These are phyloP conservation scores for Pseudolaguvia tuberculata DNA, from an alignment of 2,113 vertebrate genomes.

Conservation along the genomic window DNA sequence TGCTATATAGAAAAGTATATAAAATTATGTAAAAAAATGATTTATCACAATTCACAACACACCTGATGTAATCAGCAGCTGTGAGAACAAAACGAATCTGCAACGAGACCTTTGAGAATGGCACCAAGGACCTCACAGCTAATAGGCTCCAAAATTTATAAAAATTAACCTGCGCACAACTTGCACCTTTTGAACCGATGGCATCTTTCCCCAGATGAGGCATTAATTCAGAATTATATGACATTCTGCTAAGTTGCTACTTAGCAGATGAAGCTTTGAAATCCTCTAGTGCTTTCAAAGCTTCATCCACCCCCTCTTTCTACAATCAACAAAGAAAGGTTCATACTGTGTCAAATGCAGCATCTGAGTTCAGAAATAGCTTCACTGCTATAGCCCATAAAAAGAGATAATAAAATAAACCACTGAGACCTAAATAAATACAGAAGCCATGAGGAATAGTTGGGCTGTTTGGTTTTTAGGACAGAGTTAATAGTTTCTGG, in stretches of 20 bases:
- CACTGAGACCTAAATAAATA: neutral
- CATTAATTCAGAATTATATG: conserved; percentile 45
- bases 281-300: conserved; percentile 15
- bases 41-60: conserved; percentile 26
- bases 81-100: conserved; percentile 29
- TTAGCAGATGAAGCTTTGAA: no score
- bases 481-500: neutral
- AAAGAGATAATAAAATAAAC: conserved; percentile 9
- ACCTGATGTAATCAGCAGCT: conserved; percentile 36
- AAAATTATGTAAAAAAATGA: conserved; percentile 11
- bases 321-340: conserved; percentile 21
- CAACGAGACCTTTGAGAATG: conserved; percentile 28
- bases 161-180: conserved; percentile 4
- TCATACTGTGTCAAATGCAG: conserved; percentile 13
- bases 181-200: conserved; percentile 14
- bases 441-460: neutral
- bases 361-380: conserved; percentile 9
- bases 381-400: neutral
- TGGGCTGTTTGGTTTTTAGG: neutral
- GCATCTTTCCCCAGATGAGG: conserved; percentile 24
- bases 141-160: conserved; percentile 31
- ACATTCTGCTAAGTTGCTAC: conserved; percentile 29
- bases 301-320: conserved; percentile 29
- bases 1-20: neutral
- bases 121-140: conserved; percentile 1